Conservation (phyloP, 2,113 vertebrate genomes). For the Peromyscus leucopus region DNA sequence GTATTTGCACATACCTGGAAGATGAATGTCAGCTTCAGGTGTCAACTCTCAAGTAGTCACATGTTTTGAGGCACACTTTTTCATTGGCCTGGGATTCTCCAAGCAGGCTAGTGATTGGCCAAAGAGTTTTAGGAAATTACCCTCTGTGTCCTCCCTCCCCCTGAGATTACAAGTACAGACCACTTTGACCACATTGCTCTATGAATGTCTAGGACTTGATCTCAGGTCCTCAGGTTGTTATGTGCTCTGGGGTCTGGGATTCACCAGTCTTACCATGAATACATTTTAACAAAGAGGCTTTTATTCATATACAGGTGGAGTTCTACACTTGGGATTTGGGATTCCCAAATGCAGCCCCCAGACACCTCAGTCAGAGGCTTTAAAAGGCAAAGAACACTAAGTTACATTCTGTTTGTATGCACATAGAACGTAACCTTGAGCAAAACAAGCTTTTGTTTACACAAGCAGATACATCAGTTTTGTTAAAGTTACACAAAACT, state of each 20-base stretch:
- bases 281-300: not conserved
- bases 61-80: not conserved
- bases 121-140: not conserved
- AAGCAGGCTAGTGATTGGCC: not conserved
- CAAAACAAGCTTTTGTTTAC: not conserved
- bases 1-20: not conserved
- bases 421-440: not conserved
- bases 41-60: not conserved
- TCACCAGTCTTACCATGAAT: not conserved
- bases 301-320: too few relatives aligned
- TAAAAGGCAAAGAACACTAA: not conserved
- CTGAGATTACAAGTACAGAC: not conserved
- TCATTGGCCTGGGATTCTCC: not conserved
- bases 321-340: not conserved
- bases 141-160: fast-evolving
- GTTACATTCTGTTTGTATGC: not conserved
- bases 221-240: too few relatives aligned
- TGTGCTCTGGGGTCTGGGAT: not conserved
- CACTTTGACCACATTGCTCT: not conserved
- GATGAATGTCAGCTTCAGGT: not conserved
- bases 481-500: not conserved
- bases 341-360: too few relatives aligned
- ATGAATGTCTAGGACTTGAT: not conserved
- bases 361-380: not conserved
- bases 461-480: not conserved